Evolutionary conservation across 2,888 invertebrate species (phyloP).

Genomic region (Terebella lapidaria): DNA sequence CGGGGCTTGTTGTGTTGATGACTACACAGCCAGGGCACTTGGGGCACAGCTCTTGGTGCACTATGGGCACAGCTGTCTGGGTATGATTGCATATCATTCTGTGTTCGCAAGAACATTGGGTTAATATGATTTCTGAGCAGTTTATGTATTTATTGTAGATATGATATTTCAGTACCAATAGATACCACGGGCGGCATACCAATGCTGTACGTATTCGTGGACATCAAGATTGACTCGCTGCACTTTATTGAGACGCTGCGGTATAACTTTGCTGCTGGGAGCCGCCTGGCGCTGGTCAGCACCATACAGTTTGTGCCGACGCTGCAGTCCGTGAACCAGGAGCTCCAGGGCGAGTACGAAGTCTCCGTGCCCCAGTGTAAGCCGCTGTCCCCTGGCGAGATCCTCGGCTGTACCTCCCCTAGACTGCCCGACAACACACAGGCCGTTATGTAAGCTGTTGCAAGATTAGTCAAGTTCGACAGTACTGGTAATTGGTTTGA

Average conservation of each 20-base stretch:
- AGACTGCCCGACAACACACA: slow-evolving; percentile 66
- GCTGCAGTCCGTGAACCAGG: slow-evolving; percentile 51
- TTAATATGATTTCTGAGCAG: not conserved
- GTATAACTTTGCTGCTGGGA: slow-evolving; percentile 53
- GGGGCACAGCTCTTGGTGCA: slow-evolving; percentile 88
- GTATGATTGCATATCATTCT: too few species aligned
- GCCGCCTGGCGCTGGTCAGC: slow-evolving; percentile 77
- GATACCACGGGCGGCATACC: slow-evolving; percentile 65
- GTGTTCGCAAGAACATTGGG: not conserved
- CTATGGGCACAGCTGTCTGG: slow-evolving; percentile 92
- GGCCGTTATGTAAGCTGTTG: slow-evolving; percentile 60
- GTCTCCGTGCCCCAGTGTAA: slow-evolving; percentile 74
- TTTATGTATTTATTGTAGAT: too few species aligned
- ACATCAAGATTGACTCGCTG: slow-evolving; percentile 88
- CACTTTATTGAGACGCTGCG: slow-evolving; percentile 89
- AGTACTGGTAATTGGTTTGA: not conserved
- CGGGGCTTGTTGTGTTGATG: slow-evolving; percentile 98
- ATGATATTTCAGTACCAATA: slow-evolving; percentile 47
- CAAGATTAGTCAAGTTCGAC: not conserved
- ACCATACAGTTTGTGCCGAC: slow-evolving; percentile 97
- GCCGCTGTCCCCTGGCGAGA: slow-evolving; percentile 94
- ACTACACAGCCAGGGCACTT: slow-evolving; percentile 84
- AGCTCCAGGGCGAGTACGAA: slow-evolving; percentile 35
- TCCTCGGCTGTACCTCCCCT: slow-evolving; percentile 97
- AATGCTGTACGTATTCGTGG: slow-evolving; percentile 95